Evolutionary conservation across 2,888 invertebrate genomes (phyloP).

Genomic region (Napeogenes inachia): DNA sequence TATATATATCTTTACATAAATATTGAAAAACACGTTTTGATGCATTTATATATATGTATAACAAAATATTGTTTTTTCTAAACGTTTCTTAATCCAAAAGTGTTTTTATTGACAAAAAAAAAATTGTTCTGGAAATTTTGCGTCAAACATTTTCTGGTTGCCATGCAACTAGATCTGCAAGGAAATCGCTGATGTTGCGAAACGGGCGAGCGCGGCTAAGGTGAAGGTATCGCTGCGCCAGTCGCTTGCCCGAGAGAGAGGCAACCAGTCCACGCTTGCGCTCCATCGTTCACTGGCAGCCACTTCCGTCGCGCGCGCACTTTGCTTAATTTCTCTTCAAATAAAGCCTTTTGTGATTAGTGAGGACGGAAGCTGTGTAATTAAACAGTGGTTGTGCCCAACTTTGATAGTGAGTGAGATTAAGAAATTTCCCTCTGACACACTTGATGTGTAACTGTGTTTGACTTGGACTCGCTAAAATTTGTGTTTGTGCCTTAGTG

Average conservation of each 20-base stretch:
- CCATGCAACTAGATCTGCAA: slow-evolving; percentile 73
- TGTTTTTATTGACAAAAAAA: neutral
- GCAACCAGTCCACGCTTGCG: slow-evolving; percentile 50
- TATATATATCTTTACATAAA: too few relatives aligned
- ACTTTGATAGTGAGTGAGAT: slow-evolving; percentile 36
- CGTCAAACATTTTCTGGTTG: slow-evolving; percentile 56
- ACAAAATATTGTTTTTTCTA: too few relatives aligned
- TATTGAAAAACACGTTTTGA: too few relatives aligned
- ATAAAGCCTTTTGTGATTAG: slow-evolving; percentile 22
- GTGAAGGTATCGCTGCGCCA: slow-evolving; percentile 56
- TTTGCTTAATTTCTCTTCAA: slow-evolving; percentile 19
- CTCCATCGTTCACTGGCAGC: slow-evolving; percentile 29
- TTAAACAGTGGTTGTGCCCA: slow-evolving; percentile 51
- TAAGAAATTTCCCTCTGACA: slow-evolving; percentile 52
- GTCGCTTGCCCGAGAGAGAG: slow-evolving; percentile 67
- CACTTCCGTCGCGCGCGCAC: slow-evolving; percentile 41
- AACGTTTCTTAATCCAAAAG: neutral
- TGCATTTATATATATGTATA: too few relatives aligned
- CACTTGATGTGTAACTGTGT: slow-evolving; percentile 74
- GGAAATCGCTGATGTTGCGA: slow-evolving; percentile 68
- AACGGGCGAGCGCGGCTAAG: slow-evolving; percentile 61
- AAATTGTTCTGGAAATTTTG: slow-evolving; percentile 17
- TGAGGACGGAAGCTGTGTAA: slow-evolving; percentile 45
- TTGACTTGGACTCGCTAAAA: slow-evolving; percentile 72
- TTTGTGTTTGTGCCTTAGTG: slow-evolving; percentile 73